Evolutionary conservation across 2,888 invertebrate genomes (phyloP).

Genomic region (Aphodius sticticus): DNA sequence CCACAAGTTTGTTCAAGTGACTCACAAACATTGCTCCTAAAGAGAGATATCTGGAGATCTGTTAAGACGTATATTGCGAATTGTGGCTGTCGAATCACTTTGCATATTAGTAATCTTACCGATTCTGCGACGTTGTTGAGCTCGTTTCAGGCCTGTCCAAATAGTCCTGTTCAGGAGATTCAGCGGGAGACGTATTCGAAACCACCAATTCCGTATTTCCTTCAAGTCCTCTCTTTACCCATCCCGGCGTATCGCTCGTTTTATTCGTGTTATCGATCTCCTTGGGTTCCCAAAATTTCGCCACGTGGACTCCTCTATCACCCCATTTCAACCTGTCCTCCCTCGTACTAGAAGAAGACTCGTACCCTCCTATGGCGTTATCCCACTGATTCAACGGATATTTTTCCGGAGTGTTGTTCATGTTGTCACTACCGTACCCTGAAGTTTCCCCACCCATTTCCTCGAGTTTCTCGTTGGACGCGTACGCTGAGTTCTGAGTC

Average conservation of each 20-base stretch:
- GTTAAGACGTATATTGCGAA: not conserved
- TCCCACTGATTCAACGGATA: conserved; percentile 45
- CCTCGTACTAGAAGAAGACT: conserved; percentile 58
- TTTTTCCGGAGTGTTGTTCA: conserved; percentile 61
- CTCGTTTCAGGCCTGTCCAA: conserved; percentile 56
- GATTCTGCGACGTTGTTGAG: conserved; percentile 51
- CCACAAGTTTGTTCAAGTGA: no score
- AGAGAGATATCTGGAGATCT: no score
- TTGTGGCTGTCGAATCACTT: not conserved
- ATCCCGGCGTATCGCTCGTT: conserved; percentile 59
- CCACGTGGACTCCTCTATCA: conserved; percentile 73
- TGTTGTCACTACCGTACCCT: conserved; percentile 83
- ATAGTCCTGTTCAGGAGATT: conserved; percentile 58
- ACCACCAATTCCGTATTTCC: conserved; percentile 61
- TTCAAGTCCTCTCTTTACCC: conserved; percentile 65
- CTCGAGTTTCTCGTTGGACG: conserved; percentile 58
- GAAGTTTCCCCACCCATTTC: conserved; percentile 76
- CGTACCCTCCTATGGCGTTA: conserved; percentile 53
- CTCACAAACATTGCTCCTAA: no score
- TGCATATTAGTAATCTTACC: conserved; percentile 42
- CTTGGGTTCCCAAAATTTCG: conserved; percentile 72
- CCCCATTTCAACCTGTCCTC: conserved; percentile 79
- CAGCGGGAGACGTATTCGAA: conserved; percentile 59
- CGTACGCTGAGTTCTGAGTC: conserved; percentile 51
- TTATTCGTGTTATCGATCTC: conserved; percentile 45